These are phyloP conservation scores for Hypotaenidia philippensis DNA, from an alignment of 2,797 vertebrate genomes.

Conservation along the genomic window DNA sequence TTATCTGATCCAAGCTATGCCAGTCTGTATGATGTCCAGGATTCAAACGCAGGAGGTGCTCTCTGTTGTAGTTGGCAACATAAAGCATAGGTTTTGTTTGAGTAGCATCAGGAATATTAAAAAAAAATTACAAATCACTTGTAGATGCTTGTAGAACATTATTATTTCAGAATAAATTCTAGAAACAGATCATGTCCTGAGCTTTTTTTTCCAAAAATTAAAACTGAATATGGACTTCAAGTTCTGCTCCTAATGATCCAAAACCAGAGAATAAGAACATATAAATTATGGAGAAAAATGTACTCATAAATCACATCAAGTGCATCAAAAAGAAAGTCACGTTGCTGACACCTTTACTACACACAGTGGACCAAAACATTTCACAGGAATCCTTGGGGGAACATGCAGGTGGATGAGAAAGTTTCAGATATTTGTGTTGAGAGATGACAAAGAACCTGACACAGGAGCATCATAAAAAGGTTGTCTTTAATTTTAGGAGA, in stretches of 20 bases:
- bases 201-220: neutral
- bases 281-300: neutral
- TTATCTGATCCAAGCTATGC: slow-evolving; percentile 56
- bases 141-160: neutral
- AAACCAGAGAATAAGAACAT: neutral
- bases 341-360: neutral
- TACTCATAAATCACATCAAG: neutral
- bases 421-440: neutral
- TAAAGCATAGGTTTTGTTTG: neutral
- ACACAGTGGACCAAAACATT: neutral
- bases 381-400: neutral
- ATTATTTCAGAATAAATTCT: neutral
- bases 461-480: neutral
- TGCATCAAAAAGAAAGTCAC: neutral
- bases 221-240: neutral
- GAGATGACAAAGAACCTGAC: neutral
- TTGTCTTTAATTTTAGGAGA: neutral
- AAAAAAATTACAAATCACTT: neutral
- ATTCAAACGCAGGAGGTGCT: neutral
- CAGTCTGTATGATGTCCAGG: slow-evolving; percentile 39
- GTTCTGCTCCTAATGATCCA: neutral
- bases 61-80: neutral
- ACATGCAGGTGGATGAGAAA: neutral
- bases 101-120: neutral
- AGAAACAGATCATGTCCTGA: neutral